Percentiles rank a stretch among this genome's conserved stretches.
Conservation (phyloP, 2,888 invertebrate species). For the Euphydryas editha region DNA sequence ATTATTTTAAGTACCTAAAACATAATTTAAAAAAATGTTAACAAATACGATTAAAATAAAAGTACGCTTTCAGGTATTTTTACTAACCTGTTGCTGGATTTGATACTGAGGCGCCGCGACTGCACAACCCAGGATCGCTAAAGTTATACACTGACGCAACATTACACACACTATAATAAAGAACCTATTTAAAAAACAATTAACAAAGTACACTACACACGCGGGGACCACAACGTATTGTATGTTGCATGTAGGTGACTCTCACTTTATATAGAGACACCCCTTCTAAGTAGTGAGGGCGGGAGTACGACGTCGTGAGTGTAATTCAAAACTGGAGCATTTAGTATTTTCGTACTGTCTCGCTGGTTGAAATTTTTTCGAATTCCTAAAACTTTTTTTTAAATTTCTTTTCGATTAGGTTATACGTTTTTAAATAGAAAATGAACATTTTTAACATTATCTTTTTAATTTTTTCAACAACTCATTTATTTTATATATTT, state of each 20-base stretch:
- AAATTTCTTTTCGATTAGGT: neutral
- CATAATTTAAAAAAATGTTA: neutral
- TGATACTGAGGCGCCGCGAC: constrained; percentile 69
- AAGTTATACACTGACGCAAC: constrained; percentile 70
- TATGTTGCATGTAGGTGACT: constrained; percentile 66
- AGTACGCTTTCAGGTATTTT: constrained; percentile 11
- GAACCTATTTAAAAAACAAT: constrained; percentile 34
- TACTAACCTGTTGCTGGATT: constrained; percentile 69
- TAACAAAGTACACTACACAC: constrained; percentile 64
- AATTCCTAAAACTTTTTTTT: neutral
- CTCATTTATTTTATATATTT: no score
- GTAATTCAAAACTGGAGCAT: constrained; percentile 44
- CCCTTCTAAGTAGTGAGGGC: constrained; percentile 69
- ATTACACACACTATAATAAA: constrained; percentile 69
- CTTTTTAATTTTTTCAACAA: no score
- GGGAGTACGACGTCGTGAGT: constrained; percentile 47
- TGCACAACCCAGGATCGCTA: constrained; percentile 70
- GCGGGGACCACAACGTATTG: constrained; percentile 64
- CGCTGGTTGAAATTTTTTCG: constrained; percentile 15
- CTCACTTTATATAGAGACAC: constrained; percentile 78
- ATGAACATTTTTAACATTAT: no score
- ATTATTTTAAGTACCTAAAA: neutral
- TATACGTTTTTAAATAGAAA: neutral
- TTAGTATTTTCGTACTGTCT: constrained; percentile 27
- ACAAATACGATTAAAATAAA: neutral